Percentiles rank a stretch among this genome's conserved stretches.
Evolutionary conservation across 2,888 invertebrate species (phyloP).

Genomic region (Xylota segnis): DNA sequence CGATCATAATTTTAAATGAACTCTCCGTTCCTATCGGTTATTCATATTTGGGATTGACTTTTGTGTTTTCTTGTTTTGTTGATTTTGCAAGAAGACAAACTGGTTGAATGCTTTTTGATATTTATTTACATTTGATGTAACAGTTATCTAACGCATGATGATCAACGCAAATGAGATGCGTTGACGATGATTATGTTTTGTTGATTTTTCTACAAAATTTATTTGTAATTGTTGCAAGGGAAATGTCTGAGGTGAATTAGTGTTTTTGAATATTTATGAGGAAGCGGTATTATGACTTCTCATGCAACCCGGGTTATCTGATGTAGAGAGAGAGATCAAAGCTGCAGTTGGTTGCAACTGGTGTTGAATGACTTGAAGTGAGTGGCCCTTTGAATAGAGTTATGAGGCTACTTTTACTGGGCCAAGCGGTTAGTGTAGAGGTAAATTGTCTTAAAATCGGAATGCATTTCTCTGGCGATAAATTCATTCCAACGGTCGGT

Average conservation of each 20-base stretch:
- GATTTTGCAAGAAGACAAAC: conserved; percentile 66
- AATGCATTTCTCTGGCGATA: background rate
- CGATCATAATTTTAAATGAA: conserved; percentile 29
- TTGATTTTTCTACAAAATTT: conserved; percentile 27
- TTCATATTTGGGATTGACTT: conserved; percentile 20
- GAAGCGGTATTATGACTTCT: conserved; percentile 1
- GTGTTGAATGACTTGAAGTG: background rate
- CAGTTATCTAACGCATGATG: conserved; percentile 62
- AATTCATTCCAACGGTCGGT: conserved; percentile 10
- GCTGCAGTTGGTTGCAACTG: conserved; percentile 20
- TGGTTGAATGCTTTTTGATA: conserved; percentile 30
- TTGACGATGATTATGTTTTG: conserved; percentile 21
- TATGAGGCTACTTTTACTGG: background rate
- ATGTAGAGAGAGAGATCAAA: background rate
- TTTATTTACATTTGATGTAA: conserved; percentile 66
- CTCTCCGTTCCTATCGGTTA: conserved; percentile 26
- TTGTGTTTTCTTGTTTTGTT: conserved; percentile 37
- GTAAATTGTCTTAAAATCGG: background rate
- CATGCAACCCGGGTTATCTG: background rate
- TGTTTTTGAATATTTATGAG: conserved; percentile 46
- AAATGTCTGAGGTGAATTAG: conserved; percentile 11
- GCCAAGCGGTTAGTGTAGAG: background rate
- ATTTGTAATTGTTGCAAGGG: conserved; percentile 16
- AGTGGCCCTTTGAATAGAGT: background rate
- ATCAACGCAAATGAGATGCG: conserved; percentile 47